These are phyloP conservation scores for Coendou prehensilis DNA, from an alignment of 2,797 vertebrate species.

Conservation along the genomic window DNA sequence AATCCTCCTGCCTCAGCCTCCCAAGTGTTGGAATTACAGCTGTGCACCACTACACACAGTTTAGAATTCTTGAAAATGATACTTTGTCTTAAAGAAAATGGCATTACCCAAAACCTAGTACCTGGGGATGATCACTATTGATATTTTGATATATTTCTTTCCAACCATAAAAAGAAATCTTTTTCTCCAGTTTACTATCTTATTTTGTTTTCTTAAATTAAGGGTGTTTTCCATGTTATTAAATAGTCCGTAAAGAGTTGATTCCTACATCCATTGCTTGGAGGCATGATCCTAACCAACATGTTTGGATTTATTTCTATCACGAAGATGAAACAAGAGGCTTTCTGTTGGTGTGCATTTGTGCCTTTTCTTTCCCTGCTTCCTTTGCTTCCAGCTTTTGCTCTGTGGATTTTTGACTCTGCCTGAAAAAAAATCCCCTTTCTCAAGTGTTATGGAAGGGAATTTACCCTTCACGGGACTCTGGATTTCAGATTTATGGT, in stretches of 20 bases:
- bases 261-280: no score
- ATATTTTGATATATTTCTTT: background rate
- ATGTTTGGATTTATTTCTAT: background rate
- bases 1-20: background rate
- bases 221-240: background rate
- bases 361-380: background rate
- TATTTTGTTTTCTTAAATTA: background rate
- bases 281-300: background rate
- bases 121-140: background rate
- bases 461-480: slow-evolving; percentile 1
- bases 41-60: background rate
- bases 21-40: background rate
- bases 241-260: background rate
- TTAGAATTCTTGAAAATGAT: background rate
- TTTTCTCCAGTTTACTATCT: background rate
- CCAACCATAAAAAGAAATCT: background rate
- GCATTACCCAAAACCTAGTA: background rate
- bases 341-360: background rate
- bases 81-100: background rate
- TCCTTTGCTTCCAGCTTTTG: background rate
- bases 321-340: background rate
- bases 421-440: background rate
- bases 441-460: background rate
- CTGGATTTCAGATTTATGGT: background rate
- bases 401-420: background rate